Conservation (phyloP, 2,797 vertebrate species). For the Ctenopoma kingsleyae region DNA sequence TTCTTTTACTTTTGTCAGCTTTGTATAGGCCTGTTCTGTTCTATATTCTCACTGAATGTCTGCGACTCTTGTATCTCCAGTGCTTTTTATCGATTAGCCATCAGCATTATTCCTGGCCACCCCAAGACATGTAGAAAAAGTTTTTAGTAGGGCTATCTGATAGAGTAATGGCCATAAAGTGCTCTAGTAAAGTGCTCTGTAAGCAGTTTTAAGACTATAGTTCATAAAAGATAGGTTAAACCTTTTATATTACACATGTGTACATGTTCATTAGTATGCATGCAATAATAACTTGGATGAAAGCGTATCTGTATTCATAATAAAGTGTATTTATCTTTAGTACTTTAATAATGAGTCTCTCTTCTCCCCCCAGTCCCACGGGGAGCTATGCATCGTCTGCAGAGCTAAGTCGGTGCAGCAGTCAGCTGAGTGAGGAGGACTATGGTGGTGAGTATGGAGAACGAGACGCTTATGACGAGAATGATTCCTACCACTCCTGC, state of each 20-base stretch:
- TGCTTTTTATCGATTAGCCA: conserved; percentile 66
- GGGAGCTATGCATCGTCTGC: conserved; percentile 96
- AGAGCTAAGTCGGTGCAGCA: conserved; percentile 95
- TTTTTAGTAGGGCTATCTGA: conserved; percentile 39
- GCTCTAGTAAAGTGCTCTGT: conserved; percentile 14
- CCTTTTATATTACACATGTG: conserved; percentile 11
- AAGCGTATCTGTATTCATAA: not conserved
- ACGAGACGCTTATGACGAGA: conserved; percentile 92
- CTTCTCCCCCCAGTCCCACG: conserved; percentile 86
- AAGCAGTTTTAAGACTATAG: conserved; percentile 32
- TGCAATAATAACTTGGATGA: conserved; percentile 13
- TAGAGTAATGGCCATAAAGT: conserved; percentile 14
- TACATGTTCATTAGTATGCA: not conserved
- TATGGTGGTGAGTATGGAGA: conserved; percentile 88
- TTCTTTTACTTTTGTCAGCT: conserved; percentile 63
- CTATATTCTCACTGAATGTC: conserved; percentile 56
- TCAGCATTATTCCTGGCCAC: conserved; percentile 51
- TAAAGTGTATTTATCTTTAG: conserved; percentile 3
- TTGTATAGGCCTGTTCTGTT: conserved; percentile 64
- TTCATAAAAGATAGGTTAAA: conserved; percentile 4
- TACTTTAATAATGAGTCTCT: conserved; percentile 4
- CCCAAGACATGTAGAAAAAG: conserved; percentile 51
- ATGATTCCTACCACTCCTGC: conserved; percentile 98
- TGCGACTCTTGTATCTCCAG: conserved; percentile 54
- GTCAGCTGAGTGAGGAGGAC: conserved; percentile 96